Conservation (phyloP, 1,140 invertebrate genomes). For the Akabosia matsudoensis region DNA sequence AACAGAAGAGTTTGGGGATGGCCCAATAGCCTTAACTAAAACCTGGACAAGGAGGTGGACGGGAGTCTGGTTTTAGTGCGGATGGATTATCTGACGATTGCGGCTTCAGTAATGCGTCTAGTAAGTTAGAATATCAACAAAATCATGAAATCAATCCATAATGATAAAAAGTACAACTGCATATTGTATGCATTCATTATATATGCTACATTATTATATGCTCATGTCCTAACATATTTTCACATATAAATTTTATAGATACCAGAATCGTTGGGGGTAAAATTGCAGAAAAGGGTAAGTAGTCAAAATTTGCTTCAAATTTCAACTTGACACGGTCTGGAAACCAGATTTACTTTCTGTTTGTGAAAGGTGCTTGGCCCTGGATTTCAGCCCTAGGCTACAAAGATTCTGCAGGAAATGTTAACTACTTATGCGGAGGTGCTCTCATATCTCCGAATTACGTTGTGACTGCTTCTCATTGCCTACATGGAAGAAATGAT, state of each 20-base stretch:
- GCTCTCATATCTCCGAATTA: slow-evolving; percentile 68
- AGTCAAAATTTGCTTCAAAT: no score
- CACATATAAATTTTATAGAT: slow-evolving; percentile 13
- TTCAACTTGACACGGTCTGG: no score
- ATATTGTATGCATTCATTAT: no score
- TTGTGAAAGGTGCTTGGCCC: slow-evolving; percentile 64
- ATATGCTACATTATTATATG: not conserved
- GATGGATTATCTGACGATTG: slow-evolving; percentile 30
- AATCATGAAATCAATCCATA: no score
- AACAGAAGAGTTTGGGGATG: not conserved
- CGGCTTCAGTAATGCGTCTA: slow-evolving; percentile 39
- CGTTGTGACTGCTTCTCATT: slow-evolving; percentile 79
- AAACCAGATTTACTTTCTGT: no score
- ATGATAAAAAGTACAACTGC: no score
- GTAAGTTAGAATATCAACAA: no score
- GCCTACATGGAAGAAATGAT: slow-evolving; percentile 61
- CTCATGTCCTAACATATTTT: not conserved
- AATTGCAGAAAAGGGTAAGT: slow-evolving; percentile 38
- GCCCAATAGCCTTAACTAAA: not conserved
- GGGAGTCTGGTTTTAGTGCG: not conserved
- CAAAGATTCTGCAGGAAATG: slow-evolving; percentile 52
- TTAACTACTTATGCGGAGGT: slow-evolving; percentile 72
- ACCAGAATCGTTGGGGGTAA: slow-evolving; percentile 42
- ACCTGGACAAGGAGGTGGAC: not conserved
- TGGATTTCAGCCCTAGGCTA: slow-evolving; percentile 70